phyloP scores from a whole-genome alignment of 2,888 invertebrate genomes.

The Melieria omissa region DNA sequence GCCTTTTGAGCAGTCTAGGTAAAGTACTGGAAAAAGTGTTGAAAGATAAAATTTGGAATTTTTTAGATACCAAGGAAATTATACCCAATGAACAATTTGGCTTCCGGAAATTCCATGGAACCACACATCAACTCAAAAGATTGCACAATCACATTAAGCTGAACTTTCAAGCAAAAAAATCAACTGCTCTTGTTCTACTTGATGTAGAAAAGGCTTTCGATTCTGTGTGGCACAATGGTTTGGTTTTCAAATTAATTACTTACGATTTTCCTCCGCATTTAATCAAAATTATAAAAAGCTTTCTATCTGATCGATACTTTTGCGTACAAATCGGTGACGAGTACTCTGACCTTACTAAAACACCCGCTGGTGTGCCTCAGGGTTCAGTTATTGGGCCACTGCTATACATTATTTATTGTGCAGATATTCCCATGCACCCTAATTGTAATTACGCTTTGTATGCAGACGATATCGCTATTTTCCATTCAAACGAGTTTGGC shows the following conservation, averaged over 20 bases:
- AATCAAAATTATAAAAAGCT: conserved; percentile 8
- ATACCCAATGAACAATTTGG: conserved; percentile 34
- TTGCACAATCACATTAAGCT: conserved; percentile 9
- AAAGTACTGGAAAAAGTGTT: conserved; percentile 36
- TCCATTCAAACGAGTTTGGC: conserved; percentile 7
- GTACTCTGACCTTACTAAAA: conserved; percentile 5
- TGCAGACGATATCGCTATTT: conserved; percentile 17
- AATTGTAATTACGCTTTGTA: conserved; percentile 7
- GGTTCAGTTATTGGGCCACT: conserved; percentile 22
- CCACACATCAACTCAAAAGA: conserved; percentile 19
- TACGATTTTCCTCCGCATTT: conserved; percentile 5
- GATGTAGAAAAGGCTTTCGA: conserved; percentile 10
- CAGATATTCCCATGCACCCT: neutral
- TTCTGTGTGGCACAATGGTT: conserved; percentile 18
- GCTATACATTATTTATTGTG: conserved; percentile 9
- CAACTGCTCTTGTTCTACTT: neutral
- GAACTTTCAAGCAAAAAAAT: conserved; percentile 5
- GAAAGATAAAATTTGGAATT: conserved; percentile 23
- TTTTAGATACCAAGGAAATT: conserved; percentile 10
- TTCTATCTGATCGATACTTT: conserved; percentile 12
- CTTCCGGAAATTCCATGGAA: conserved; percentile 17
- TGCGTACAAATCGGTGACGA: conserved; percentile 6
- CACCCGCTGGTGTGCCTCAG: conserved; percentile 20
- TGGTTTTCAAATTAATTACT: conserved; percentile 9
- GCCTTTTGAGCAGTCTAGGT: conserved; percentile 22